phyloP scores from a whole-genome alignment of 2,113 vertebrate genomes.

The Sapajus apella region DNA sequence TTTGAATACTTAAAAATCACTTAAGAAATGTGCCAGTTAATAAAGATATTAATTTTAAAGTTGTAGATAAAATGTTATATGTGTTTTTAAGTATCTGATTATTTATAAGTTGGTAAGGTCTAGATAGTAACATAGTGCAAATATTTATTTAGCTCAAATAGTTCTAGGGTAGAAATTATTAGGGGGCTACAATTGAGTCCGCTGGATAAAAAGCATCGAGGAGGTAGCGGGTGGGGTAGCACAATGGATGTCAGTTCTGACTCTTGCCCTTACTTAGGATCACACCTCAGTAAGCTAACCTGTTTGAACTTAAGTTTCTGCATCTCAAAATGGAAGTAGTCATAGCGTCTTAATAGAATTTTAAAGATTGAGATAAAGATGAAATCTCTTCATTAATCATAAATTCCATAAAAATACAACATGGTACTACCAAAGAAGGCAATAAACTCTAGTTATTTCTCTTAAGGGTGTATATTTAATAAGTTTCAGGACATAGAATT shows the following conservation, averaged over 20 bases:
- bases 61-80: neutral
- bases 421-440: neutral
- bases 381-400: slow-evolving; percentile 13
- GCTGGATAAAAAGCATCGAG: neutral
- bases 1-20: neutral
- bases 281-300: neutral
- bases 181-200: neutral
- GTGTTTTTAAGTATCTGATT: slow-evolving; percentile 12
- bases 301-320: slow-evolving; percentile 21
- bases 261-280: neutral
- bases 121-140: neutral
- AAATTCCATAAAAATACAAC: neutral
- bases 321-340: neutral
- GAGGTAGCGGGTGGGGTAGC: neutral
- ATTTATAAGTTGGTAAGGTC: neutral
- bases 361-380: slow-evolving; percentile 13
- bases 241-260: neutral
- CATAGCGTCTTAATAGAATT: neutral
- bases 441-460: neutral
- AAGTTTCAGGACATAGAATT: neutral
- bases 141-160: neutral
- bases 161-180: neutral
- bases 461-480: neutral
- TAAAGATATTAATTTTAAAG: neutral
- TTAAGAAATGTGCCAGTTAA: neutral